A percentile compares a stretch with the other conserved stretches of the same genome.
phyloP scores from a whole-genome alignment of 2,888 invertebrate genomes.

The Pheosia tremula region DNA sequence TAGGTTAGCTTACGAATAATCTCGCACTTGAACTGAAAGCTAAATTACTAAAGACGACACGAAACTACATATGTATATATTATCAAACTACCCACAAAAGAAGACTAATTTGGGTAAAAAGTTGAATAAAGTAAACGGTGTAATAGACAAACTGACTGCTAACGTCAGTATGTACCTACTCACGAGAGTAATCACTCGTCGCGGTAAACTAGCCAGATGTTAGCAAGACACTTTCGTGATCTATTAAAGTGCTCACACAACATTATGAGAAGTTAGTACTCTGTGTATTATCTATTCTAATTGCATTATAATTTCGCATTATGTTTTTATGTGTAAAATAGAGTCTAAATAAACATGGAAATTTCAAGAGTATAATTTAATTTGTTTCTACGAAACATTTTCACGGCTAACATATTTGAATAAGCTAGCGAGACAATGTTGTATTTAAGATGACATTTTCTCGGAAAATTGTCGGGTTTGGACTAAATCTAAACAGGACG shows the following conservation, averaged over 20 bases:
- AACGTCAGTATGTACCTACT: background rate
- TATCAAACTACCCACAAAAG: background rate
- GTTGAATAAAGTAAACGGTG: background rate
- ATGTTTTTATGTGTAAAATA: background rate
- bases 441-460: too few species aligned
- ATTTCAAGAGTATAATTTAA: too few species aligned
- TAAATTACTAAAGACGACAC: too few species aligned
- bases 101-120: slow-evolving; percentile 1
- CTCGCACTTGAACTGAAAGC: too few species aligned
- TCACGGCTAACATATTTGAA: too few species aligned
- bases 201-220: slow-evolving; percentile 18
- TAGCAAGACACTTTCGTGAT: slow-evolving; percentile 18
- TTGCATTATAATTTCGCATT: slow-evolving; percentile 13
- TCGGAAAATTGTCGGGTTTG: too few species aligned
- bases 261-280: slow-evolving; percentile 3
- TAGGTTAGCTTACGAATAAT: too few species aligned
- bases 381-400: too few species aligned
- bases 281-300: slow-evolving; percentile 12
- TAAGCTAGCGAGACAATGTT: too few species aligned
- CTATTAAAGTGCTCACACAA: slow-evolving; percentile 10
- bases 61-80: too few species aligned
- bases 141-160: background rate
- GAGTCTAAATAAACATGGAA: too few species aligned
- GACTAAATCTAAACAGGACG: too few species aligned
- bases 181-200: slow-evolving; percentile 16